These are phyloP conservation scores for Papilio helenus DNA, from an alignment of 1,140 invertebrate species.

Conservation along the genomic window DNA sequence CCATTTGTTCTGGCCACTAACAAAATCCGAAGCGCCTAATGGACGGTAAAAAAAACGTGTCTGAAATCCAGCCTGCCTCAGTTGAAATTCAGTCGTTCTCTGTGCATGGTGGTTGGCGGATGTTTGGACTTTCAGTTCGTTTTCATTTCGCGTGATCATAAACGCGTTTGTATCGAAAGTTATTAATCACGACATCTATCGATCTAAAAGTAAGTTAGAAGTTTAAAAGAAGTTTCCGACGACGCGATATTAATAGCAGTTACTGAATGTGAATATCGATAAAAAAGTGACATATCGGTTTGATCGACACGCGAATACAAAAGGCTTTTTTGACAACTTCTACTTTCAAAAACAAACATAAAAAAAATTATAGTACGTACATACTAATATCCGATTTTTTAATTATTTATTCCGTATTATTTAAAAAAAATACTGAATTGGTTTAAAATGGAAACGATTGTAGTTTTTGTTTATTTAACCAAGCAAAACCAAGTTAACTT, in stretches of 20 bases:
- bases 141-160: not conserved
- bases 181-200: conserved; percentile 21
- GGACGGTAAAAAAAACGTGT: conserved; percentile 3
- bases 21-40: conserved; percentile 4
- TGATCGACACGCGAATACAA: conserved; percentile 19
- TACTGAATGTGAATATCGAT: conserved; percentile 25
- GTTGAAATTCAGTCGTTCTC: conserved; percentile 15
- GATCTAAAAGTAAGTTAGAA: conserved; percentile 17
- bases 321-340: conserved; percentile 9
- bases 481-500: not conserved
- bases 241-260: conserved; percentile 21
- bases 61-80: not conserved
- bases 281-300: conserved; percentile 26
- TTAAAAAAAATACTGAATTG: too few species aligned
- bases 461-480: too few species aligned
- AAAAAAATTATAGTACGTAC: not conserved
- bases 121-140: not conserved
- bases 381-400: not conserved
- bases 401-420: too few species aligned
- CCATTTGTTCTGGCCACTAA: conserved; percentile 8
- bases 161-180: not conserved
- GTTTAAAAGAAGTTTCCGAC: conserved; percentile 38
- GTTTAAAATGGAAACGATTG: too few species aligned
- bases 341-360: not conserved
- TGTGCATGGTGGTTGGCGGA: conserved; percentile 3